These are phyloP conservation scores for Gymnogyps californianus DNA, from an alignment of 2,113 vertebrate species.

Conservation along the genomic window DNA sequence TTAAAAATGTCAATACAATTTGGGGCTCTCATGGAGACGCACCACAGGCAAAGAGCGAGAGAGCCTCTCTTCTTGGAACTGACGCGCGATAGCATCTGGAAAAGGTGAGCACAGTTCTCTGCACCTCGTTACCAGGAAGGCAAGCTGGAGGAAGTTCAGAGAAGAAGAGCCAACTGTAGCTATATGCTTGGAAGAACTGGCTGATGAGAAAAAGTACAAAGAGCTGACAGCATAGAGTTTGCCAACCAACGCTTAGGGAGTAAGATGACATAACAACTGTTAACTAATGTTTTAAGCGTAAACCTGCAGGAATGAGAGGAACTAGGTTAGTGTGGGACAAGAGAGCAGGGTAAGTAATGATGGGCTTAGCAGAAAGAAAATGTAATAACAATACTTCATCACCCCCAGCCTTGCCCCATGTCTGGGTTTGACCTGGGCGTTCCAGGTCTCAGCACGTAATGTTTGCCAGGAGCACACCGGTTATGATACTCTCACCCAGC, in stretches of 20 bases:
- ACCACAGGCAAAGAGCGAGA: not conserved
- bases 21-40: not conserved
- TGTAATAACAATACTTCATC: not conserved
- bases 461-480: not conserved
- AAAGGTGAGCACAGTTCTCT: constrained; percentile 24
- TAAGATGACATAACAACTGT: not conserved
- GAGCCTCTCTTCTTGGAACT: constrained; percentile 35
- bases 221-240: not conserved
- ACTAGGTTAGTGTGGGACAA: not conserved
- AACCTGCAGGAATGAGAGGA: not conserved
- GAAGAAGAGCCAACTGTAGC: constrained; percentile 19
- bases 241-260: not conserved
- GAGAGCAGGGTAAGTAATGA: not conserved
- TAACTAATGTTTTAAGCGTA: not conserved
- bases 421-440: not conserved
- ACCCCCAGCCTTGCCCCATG: not conserved
- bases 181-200: not conserved
- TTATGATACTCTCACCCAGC: rapidly evolving
- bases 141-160: constrained; percentile 42
- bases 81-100: not conserved
- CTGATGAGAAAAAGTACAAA: not conserved
- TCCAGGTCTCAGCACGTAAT: rapidly evolving
- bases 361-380: not conserved
- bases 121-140: constrained; percentile 23
- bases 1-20: not conserved